Conservation (phyloP, 1,140 invertebrate genomes). For the Anthonomus grandis region DNA sequence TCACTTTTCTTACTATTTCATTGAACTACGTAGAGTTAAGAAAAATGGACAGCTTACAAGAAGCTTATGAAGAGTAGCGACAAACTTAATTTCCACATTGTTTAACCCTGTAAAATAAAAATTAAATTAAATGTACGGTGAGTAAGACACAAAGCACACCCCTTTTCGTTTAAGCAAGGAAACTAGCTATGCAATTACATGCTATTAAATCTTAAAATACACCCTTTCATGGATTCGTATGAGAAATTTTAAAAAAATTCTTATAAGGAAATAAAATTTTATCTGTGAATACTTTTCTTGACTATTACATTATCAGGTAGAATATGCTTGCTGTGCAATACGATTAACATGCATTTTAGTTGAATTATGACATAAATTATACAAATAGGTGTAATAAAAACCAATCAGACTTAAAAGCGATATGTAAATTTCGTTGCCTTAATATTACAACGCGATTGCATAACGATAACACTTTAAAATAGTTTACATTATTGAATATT, state of each 20-base stretch:
- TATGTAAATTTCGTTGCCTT: too few relatives aligned
- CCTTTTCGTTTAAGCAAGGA: neutral
- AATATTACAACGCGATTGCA: too few relatives aligned
- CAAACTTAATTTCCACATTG: slow-evolving; percentile 15
- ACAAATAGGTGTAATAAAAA: too few relatives aligned
- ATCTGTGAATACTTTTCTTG: too few relatives aligned
- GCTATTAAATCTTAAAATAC: neutral
- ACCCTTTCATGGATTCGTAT: neutral
- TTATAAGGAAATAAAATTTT: too few relatives aligned
- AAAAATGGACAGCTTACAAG: neutral
- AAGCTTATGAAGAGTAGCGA: neutral
- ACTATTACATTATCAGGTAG: too few relatives aligned
- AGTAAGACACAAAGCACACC: too few relatives aligned
- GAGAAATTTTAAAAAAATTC: too few relatives aligned
- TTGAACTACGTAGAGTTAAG: neutral
- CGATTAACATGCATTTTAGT: neutral
- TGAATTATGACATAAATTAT: neutral
- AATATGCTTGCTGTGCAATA: too few relatives aligned
- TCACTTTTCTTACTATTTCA: neutral
- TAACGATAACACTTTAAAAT: too few relatives aligned
- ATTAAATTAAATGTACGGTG: slow-evolving; percentile 4
- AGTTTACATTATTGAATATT: too few relatives aligned
- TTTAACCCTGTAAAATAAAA: slow-evolving; percentile 29
- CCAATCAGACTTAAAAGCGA: too few relatives aligned
- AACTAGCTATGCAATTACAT: neutral